Evolutionary conservation across 2,113 vertebrate genomes (phyloP), one percentile per base, ranked within the genome.

Genomic region (Eupsittula cactorum): DNA sequence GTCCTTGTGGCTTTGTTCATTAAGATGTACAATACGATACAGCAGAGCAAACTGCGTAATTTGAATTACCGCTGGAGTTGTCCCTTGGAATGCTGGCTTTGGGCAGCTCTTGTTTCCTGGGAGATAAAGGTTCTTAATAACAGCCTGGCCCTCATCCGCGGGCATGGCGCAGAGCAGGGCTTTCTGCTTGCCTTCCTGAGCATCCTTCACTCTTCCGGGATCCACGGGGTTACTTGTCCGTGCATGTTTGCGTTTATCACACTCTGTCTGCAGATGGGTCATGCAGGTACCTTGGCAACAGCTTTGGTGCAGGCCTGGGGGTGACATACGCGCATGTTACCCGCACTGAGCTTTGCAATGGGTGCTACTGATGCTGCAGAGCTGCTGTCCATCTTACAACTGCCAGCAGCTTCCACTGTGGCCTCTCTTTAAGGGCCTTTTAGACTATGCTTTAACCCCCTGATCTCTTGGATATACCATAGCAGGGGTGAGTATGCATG

Each of bases 1-100:
- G 91, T 95, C 97, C 82, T 42, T 92, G 90, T 95, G 86, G 84
- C 95, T 96, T 95, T 92, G 85, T 97, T 97, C 94, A 87, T 97
- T 96, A 97, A 95, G 92, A 96, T 94, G 55, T 62, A 42, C 74
- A 37, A 42, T 82, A 5, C 2, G 82, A 91, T 92, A 86, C 21
- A 29, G 88, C 79, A 74, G 74, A 91, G 64, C 91, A 91, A 84
- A 82, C 55, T 19, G 70, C 80, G 16, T 94, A 29, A 35, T 96
- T 91, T 95, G 95, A 95, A 89, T 95, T 88, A 74, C 75, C 93
- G 82, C 86, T 49, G 3, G 68, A 93, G 92, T 44, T 10, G 17
- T 95, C 67, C 82, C 88, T 91, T 74, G 84, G 91, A 84, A 70
- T 17, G n/a, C 69, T 46, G 71, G 57, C 29, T 70, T 86, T 42